phyloP scores from a whole-genome alignment of 2,113 vertebrate species.

The Peromyscus maniculatus region DNA sequence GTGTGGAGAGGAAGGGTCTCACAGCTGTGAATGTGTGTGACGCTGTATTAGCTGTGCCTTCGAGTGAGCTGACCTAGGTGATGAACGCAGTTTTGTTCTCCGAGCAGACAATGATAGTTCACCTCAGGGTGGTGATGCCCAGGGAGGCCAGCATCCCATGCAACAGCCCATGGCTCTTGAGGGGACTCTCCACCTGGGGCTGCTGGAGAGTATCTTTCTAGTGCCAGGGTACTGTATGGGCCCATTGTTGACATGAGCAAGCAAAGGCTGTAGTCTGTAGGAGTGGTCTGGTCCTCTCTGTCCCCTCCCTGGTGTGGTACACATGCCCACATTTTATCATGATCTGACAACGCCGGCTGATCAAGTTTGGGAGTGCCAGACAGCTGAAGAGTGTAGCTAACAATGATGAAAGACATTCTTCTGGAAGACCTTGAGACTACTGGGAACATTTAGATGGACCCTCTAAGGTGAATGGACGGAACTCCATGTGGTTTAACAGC shows the following conservation, averaged over 20 bases:
- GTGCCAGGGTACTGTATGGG: not conserved
- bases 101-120: not conserved
- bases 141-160: not conserved
- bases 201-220: not conserved
- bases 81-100: not conserved
- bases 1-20: not conserved
- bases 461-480: not conserved
- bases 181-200: conserved; percentile 16
- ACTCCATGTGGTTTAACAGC: not conserved
- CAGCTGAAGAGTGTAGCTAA: not conserved
- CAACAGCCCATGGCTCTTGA: not conserved
- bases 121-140: not conserved
- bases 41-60: not conserved
- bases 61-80: not conserved
- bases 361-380: not conserved
- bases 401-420: not conserved
- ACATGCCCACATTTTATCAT: not conserved
- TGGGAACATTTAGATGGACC: not conserved
- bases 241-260: not conserved
- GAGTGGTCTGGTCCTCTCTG: not conserved
- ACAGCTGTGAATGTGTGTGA: not conserved
- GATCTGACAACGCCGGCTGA: not conserved
- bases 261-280: not conserved
- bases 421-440: not conserved
- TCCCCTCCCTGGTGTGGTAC: not conserved